A percentile compares a stretch with the other conserved stretches of the same genome.
Conservation (phyloP, 2,888 invertebrate genomes). For the Dioctria rufipes region DNA sequence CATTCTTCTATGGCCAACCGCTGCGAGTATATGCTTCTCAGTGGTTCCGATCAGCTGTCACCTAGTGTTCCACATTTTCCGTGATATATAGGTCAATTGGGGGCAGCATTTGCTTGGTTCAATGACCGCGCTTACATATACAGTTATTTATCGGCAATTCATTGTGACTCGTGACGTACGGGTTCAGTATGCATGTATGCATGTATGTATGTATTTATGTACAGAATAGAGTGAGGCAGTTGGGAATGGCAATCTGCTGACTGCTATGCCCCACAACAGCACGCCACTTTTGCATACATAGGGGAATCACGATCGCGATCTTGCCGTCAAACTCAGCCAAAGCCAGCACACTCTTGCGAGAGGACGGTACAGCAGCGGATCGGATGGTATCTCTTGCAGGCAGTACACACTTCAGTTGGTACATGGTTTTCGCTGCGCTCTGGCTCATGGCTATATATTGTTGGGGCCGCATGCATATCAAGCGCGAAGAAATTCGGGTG, state of each 20-base stretch:
- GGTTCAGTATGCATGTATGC: not conserved
- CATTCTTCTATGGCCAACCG: constrained; percentile 20
- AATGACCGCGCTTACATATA: constrained; percentile 62
- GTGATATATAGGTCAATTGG: constrained; percentile 67
- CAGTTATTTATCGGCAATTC: constrained; percentile 58
- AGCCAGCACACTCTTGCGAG: not conserved
- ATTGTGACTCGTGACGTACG: constrained; percentile 25
- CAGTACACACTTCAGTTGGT: no score
- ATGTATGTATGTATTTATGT: no score
- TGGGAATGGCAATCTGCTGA: not conserved
- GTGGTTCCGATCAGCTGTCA: constrained; percentile 67
- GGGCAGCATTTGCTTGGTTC: constrained; percentile 65
- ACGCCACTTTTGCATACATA: constrained; percentile 27
- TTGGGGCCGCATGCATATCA: no score
- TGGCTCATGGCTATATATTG: no score
- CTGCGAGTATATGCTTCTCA: constrained; percentile 26
- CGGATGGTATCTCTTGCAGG: not conserved
- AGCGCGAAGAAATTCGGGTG: no score
- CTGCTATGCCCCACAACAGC: constrained; percentile 13
- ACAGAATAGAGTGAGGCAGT: not conserved
- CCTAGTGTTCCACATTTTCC: constrained; percentile 67
- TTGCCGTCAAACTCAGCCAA: not conserved
- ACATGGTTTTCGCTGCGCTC: no score
- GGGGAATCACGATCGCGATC: constrained; percentile 29
- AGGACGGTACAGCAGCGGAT: constrained; percentile 1